Percentiles rank a stretch among this genome's conserved stretches.
These are phyloP conservation scores for Aviceda leuphotes DNA, from an alignment of 2,797 vertebrate genomes.

Conservation along the genomic window DNA sequence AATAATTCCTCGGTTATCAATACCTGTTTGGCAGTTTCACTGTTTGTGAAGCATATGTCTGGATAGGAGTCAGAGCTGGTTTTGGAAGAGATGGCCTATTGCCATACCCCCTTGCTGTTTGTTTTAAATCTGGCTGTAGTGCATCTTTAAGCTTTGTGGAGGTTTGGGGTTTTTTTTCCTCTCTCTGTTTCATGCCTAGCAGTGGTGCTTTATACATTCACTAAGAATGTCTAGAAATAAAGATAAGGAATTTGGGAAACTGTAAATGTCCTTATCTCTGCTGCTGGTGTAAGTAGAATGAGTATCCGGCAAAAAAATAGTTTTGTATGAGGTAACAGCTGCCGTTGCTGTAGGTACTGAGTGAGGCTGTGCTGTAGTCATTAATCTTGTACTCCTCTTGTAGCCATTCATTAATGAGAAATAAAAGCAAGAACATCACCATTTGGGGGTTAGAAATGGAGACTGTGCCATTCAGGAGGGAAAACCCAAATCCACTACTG, in stretches of 20 bases:
- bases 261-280: conserved; percentile 36
- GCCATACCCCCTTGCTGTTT: conserved; percentile 53
- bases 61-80: background rate
- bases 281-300: conserved; percentile 28
- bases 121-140: conserved; percentile 6
- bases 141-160: background rate
- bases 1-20: background rate
- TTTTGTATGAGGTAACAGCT: conserved; percentile 57
- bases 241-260: conserved; percentile 53
- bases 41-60: conserved; percentile 11
- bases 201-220: background rate
- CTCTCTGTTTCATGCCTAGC: background rate
- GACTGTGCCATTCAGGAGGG: background rate
- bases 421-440: conserved; percentile 20
- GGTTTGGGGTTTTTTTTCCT: background rate
- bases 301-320: conserved; percentile 21
- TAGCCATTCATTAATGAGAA: conserved; percentile 36
- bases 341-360: conserved; percentile 17
- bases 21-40: conserved; percentile 17
- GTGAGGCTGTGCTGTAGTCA: conserved; percentile 24
- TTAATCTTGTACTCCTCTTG: conserved; percentile 52
- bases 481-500: background rate
- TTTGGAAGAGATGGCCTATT: conserved; percentile 34
- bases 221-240: conserved; percentile 17
- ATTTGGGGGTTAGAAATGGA: background rate